phyloP scores from a whole-genome alignment of 2,113 vertebrate species.

The Trogon surrucura region DNA sequence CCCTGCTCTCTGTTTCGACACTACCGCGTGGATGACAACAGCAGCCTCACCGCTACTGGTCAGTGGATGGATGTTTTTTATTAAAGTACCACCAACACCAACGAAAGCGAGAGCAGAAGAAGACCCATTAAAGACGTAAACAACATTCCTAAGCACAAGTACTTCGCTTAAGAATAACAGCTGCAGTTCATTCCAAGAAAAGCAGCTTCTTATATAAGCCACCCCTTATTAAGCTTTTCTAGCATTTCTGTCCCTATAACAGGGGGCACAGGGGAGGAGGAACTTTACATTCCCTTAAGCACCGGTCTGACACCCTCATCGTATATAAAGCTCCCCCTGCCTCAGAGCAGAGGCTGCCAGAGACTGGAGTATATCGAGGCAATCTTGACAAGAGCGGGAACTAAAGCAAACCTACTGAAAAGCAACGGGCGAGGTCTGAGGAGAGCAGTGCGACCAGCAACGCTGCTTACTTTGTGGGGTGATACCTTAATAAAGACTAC shows the following conservation, averaged over 20 bases:
- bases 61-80: conserved; percentile 58
- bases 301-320: not conserved
- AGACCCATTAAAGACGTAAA: not conserved
- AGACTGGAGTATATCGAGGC: not conserved
- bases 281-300: not conserved
- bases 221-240: conserved; percentile 21
- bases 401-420: conserved; percentile 33
- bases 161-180: conserved; percentile 15
- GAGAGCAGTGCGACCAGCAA: not conserved
- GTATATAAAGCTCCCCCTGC: not conserved
- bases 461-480: conserved; percentile 60
- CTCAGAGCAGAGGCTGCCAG: conserved; percentile 4
- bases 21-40: conserved; percentile 45
- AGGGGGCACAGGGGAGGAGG: not conserved
- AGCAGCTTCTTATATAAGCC: conserved; percentile 38
- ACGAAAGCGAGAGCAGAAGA: conserved; percentile 34
- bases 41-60: conserved; percentile 50
- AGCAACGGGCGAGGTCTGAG: not conserved
- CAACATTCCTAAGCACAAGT: conserved; percentile 45
- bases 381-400: not conserved
- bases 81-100: conserved; percentile 80
- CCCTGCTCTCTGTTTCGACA: conserved; percentile 34
- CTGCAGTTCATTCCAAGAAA: conserved; percentile 40
- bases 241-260: not conserved
- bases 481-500: conserved; percentile 76